Evolutionary conservation across 2,888 invertebrate genomes (phyloP), one percentile per base, ranked within the genome.

Genomic region (Amblyjoppa proteus): DNA sequence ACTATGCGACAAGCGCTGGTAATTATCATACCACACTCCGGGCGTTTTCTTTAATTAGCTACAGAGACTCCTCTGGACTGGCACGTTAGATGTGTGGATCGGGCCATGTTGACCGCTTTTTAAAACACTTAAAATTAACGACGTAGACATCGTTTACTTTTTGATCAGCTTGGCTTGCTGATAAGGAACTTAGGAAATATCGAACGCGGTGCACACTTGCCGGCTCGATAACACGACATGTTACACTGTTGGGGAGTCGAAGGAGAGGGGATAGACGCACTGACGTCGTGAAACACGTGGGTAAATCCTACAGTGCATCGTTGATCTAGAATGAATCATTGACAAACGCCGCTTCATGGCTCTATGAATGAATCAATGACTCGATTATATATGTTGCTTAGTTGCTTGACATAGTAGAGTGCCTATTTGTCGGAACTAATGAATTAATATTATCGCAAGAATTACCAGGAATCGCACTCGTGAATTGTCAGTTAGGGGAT

Each of bases 261-360:
- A 25, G 25, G 13, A 58, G 58, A 11, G 70, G 56, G 45, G 41
- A 84, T 81, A 53, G 1, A 34, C 16, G 11, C 56, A 13, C 31
- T 80, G 70, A 53, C 51, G 61, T 51, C 25, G 41, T 7, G 38
- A 13, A 20, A 79, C 78, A 75, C 78, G 74, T 61, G 51, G 61
- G 25, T 34, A 45, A 75, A 78, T 56, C 28, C 41, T 71, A 73
- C 58, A 20, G 69, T 69, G 51, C 31, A 64, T 81, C 70, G 56
- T 58, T 66, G 74, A 74, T 68, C 77, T 41, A 45, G 70, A 41
- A 11, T 82, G 81, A 85, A 79, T 85, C 79, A 82, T 82, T 82
- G 34, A 81, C 56, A 56, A 64, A 78, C 58, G 38, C 16, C 9
- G 56, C 25, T 20, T 56, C 38, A 34, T 16, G 34, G 6, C 16